Base-by-base conservation (phyloP, 2,888 invertebrate genomes). In the Heliconius erato region DNA sequence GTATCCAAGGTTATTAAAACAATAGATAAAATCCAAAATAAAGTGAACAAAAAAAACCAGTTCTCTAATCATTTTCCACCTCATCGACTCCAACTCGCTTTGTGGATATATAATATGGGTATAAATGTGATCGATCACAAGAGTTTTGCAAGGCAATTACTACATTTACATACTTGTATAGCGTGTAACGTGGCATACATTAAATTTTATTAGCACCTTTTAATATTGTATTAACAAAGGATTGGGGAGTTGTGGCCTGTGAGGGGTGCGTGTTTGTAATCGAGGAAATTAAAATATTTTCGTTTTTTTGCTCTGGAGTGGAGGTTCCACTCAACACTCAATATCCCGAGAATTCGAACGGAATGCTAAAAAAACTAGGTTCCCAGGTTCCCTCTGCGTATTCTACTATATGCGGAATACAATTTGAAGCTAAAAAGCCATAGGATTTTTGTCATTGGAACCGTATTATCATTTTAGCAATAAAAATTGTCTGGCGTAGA, bases 101-200 rank as follows among this genome's bases (percentile, higher is more conserved):
- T 19, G 65, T 12, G 12, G 65, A 14, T 28, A 28, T 2, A 32
- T 32, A 28, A 26, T 26, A 67, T 84, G 79, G 81, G 79, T 69
- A 79, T 19, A 81, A 40, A 40, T 44, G 71, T 71, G 77, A 82
- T 77, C 68, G 59, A 40, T 80, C 74, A 74, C 63, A 79, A 74
- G 63, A 72, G 71, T 81, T 84, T 84, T 81, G 84, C 84, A 84
- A 84, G 84, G 83, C 79, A 79, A 84, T 82, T 80, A 83, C 32
- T 54, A 14, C 28, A 84, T 84, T 84, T 69, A 28, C 84, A 84
- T 84, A 84, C 83, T 44, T 35, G 83, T 79, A 74, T 65, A 59
- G 67, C 68, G n/a, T 59, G 82, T 79, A 63, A 82, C 63, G 80
- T 80, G 71, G 83, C 49, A 69, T 79, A 81, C 74, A 83, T 72